Evolutionary conservation across 2,113 vertebrate genomes (phyloP).

Genomic region (Laterallus jamaicensis): DNA sequence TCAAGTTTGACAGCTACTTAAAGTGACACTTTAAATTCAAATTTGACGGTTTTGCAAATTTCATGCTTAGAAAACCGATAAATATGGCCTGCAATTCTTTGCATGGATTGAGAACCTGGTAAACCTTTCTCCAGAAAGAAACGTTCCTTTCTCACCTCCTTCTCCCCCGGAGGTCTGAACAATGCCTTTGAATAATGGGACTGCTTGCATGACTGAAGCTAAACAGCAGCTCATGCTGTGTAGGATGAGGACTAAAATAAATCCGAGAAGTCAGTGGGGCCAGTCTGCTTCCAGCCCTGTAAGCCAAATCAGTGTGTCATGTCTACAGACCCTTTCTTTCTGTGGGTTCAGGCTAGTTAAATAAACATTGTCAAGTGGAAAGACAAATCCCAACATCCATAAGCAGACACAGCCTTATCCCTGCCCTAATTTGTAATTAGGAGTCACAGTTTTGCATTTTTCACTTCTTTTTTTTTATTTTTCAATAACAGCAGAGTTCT

Average conservation of each 20-base stretch:
- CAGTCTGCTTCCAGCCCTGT: neutral
- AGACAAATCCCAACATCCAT: neutral
- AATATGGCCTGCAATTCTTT: neutral
- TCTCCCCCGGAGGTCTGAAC: neutral
- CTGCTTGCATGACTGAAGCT: neutral
- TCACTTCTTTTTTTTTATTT: neutral
- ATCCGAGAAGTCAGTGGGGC: neutral
- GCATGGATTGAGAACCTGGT: neutral
- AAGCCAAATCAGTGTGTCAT: neutral
- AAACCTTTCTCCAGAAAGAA: neutral
- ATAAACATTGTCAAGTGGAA: neutral
- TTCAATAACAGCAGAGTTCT: neutral
- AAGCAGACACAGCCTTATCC: neutral
- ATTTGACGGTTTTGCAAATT: neutral
- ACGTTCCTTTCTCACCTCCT: accelerated
- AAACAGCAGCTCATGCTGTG: neutral
- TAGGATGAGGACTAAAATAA: neutral
- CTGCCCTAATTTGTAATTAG: neutral
- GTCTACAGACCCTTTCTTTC: neutral
- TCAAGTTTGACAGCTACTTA: neutral
- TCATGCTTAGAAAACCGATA: neutral
- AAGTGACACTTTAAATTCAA: neutral
- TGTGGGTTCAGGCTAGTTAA: neutral
- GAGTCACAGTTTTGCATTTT: neutral
- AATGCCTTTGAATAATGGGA: neutral